Base-by-base conservation (phyloP, 2,888 invertebrate species). In the Selenia dentaria region DNA sequence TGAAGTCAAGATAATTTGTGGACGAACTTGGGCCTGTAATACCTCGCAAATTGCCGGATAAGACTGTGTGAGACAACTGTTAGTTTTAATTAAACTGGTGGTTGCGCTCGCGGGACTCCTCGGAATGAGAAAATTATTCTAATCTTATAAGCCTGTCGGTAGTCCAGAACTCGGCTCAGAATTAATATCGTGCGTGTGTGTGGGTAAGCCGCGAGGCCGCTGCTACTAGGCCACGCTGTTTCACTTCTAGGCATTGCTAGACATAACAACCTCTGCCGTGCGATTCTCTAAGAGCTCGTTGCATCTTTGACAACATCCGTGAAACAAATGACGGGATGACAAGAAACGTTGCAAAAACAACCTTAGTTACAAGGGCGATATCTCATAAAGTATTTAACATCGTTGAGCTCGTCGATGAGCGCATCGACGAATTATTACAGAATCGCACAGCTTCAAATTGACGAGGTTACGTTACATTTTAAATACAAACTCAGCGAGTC, bases 11-110 rank as follows among this genome's bases (percentile, higher is more conserved):
- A 87, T 88, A 89, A 90, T 89, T 90, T 89, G 89, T 89, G 89
- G 87, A 72, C 79, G 68, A 88, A 89, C 83, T 90, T 90, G 74
- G 83, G 81, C 84, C 83, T 83, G 85, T 89, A 87, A 89, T 89
- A 85, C 87, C 85, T 88, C 86, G 87, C 89, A 90, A 90, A 90
- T 90, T 90, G 88, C 85, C 78, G 88, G 86, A 86, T 87, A 86
- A 88, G 87, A 88, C 89, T 85, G 89, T 86, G 88, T 84, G 87
- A 87, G 89, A 88, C 88, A 89, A 89, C 89, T 89, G 89, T 88
- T 90, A 89, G 89, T 89, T 90, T 90, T 89, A 89, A 90, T 90
- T 90, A 88, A 90, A 89, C 87, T 82, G 85, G 85, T 84, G 88
- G 82, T 87, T 78, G 79, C 75, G 78, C 75, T 84, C 82, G 84